Base-by-base conservation (phyloP, 2,888 invertebrate species). In the Mystacides longicornis region DNA sequence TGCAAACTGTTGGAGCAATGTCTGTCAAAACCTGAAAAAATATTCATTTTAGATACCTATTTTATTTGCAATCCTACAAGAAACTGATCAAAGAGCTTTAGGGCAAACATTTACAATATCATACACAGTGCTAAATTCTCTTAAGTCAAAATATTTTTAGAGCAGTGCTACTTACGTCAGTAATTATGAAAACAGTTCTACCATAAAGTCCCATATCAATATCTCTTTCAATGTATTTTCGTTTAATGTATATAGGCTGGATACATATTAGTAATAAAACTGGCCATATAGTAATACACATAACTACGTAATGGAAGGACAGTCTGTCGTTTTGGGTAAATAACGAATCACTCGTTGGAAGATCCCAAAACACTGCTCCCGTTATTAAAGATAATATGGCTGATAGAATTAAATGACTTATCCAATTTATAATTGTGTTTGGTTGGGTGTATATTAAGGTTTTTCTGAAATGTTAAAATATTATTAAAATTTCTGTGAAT, bases 311-410 rank as follows among this genome's bases (percentile, higher is more conserved):
- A 69, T 93, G 90, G 68, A 87, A 92, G n/a, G 93, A 93, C 56
- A 91, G 69, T 55, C 94, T 78, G 68, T 89, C 89, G 68, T 87
- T 86, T 64, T 87, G 79, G 42, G 80, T 79, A 50, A 89, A 67
- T 72, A 88, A 83, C 2, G 85, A 77, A 69, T 90, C 90, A 2
- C 86, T 82, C 33, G 85, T 77, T 1, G 90, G 87, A 3, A 93
- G 81, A 67, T 93, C 91, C 92, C 93, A 93, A 71, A 90, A 94
- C 63, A 93, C 84, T 62, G 89, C 86, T 42, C 94, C 94, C 27
- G 90, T 81, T 62, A 89, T 76, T 52, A 94, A 79, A 2, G 94
- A 93, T 66, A 94, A 79, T 60, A 89, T 79, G 1, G 88, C 89
- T 0, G 93, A 86, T 16, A 90, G 78, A 19, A 93, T 78, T 11